phyloP scores from a whole-genome alignment of 2,113 vertebrate genomes.

The human (Homo sapiens) region DNA sequence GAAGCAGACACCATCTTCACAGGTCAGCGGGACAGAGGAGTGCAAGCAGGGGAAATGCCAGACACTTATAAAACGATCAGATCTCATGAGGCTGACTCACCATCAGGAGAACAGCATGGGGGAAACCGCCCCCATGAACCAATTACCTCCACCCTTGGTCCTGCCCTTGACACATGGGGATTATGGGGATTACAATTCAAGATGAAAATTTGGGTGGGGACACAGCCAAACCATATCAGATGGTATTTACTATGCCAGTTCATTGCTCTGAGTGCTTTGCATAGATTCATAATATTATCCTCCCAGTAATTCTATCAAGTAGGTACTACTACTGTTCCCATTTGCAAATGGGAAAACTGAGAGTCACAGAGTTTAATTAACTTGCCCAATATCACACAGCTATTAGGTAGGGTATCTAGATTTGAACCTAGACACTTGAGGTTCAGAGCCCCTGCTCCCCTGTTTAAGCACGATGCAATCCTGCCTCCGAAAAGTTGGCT shows the following conservation, averaged over 20 bases:
- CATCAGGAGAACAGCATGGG: too few relatives aligned
- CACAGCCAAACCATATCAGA: background rate
- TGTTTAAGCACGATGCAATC: background rate
- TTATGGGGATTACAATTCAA: too few relatives aligned
- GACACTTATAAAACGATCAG: too few relatives aligned
- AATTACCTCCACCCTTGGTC: too few relatives aligned
- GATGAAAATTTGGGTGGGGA: too few relatives aligned
- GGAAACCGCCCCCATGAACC: too few relatives aligned
- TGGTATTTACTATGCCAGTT: background rate
- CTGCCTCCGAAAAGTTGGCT: background rate
- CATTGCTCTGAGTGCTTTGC: background rate
- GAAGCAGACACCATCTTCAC: too few relatives aligned
- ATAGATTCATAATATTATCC: background rate
- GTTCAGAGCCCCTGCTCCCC: background rate
- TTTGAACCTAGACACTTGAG: background rate
- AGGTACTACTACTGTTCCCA: background rate
- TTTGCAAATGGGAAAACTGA: background rate
- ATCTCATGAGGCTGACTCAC: too few relatives aligned
- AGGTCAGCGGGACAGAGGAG: too few relatives aligned
- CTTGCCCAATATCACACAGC: background rate
- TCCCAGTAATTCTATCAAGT: background rate
- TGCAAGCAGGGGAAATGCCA: too few relatives aligned
- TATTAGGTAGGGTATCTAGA: background rate
- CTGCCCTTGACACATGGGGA: too few relatives aligned
- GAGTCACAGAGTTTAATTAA: background rate